These are phyloP conservation scores for Colistium nudipinnis DNA, from an alignment of 2,113 vertebrate genomes.

Conservation along the genomic window DNA sequence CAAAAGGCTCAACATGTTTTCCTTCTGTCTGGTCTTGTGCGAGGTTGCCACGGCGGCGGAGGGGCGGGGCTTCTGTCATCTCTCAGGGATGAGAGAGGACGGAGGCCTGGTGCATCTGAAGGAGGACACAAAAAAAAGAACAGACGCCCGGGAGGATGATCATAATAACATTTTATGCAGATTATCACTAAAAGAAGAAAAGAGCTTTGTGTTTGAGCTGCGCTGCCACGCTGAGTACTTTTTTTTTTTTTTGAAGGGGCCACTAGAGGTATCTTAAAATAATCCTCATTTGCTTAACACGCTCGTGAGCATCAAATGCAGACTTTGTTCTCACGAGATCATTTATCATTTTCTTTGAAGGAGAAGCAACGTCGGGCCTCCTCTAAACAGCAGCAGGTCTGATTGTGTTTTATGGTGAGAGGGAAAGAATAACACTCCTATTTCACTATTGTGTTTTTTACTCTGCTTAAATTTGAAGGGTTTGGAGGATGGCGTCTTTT, in stretches of 20 bases:
- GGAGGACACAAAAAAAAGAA: conserved; percentile 43
- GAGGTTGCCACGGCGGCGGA: too few species aligned
- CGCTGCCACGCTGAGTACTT: background rate
- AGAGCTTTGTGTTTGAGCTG: conserved; percentile 20
- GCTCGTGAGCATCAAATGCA: background rate
- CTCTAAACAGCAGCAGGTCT: background rate
- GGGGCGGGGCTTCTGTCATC: conserved; percentile 9
- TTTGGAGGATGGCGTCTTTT: too few species aligned
- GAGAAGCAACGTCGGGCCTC: background rate
- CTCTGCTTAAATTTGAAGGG: too few species aligned
- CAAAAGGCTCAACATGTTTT: background rate
- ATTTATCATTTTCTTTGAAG: conserved; percentile 6
- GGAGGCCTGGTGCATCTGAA: conserved; percentile 21
- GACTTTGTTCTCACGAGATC: background rate
- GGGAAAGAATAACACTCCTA: too few species aligned
- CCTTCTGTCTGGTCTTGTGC: background rate
- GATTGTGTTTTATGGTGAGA: background rate
- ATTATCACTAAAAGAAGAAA: conserved; percentile 34
- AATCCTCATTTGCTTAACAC: conserved; percentile 9
- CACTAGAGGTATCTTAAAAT: conserved; percentile 24
- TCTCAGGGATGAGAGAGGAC: too few species aligned
- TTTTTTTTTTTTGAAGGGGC: conserved; percentile 1
- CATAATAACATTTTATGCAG: conserved; percentile 48
- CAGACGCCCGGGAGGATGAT: conserved; percentile 33
- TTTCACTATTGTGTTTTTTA: too few species aligned